These are phyloP conservation scores for Thermophis baileyi DNA, from an alignment of 2,113 vertebrate genomes.

Conservation along the genomic window DNA sequence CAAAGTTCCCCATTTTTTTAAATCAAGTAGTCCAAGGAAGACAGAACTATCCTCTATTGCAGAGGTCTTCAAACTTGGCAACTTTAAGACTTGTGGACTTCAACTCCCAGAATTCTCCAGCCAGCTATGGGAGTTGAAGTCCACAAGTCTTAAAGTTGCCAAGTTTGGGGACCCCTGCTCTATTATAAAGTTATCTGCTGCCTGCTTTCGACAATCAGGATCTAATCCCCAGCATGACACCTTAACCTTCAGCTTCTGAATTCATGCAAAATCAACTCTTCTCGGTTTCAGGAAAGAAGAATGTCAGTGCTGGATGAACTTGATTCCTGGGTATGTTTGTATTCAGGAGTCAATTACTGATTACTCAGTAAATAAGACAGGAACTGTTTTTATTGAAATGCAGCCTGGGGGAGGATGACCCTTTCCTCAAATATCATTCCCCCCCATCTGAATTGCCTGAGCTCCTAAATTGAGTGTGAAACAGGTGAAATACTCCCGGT, in stretches of 20 bases:
- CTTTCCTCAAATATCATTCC: not conserved
- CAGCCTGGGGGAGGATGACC: not conserved
- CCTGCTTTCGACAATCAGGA: too few species aligned
- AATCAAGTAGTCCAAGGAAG: not conserved
- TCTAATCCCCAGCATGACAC: not conserved
- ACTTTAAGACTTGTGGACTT: too few species aligned
- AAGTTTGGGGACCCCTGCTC: not conserved
- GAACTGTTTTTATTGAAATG: not conserved
- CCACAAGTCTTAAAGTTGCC: too few species aligned
- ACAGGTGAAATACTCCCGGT: too few species aligned
- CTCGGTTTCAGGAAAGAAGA: not conserved
- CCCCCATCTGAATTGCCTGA: not conserved
- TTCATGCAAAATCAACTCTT: not conserved
- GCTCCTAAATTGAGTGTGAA: not conserved
- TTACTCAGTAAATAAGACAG: not conserved
- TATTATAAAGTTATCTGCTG: too few species aligned
- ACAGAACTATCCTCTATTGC: not conserved
- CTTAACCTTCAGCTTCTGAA: not conserved
- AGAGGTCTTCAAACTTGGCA: too few species aligned
- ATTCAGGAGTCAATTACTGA: not conserved
- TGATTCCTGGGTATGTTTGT: not conserved
- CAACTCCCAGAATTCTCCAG: too few species aligned
- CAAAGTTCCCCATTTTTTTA: not conserved
- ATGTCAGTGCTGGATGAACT: not conserved
- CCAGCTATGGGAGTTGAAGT: too few species aligned